These are phyloP conservation scores for Tamias sibiricus DNA, from an alignment of 2,113 vertebrate species.

Conservation along the genomic window DNA sequence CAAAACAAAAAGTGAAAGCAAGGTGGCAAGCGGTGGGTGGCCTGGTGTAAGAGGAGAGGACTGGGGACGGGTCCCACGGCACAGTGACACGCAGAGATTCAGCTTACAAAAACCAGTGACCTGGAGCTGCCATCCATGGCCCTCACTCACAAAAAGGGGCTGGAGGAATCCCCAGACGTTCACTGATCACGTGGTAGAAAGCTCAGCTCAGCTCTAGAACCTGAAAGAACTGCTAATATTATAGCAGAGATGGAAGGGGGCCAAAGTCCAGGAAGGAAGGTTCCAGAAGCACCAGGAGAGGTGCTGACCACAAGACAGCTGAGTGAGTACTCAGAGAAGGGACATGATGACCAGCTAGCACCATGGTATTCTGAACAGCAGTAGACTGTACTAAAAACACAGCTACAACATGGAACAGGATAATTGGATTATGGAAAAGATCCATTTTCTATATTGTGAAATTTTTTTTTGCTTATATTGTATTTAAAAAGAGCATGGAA, in stretches of 20 bases:
- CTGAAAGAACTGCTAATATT: background rate
- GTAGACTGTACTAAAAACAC: background rate
- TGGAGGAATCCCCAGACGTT: background rate
- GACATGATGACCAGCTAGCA: background rate
- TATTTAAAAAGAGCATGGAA: background rate
- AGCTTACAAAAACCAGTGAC: background rate
- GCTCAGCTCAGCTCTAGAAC: background rate
- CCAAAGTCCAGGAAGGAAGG: background rate
- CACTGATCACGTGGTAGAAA: background rate
- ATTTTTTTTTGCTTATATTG: slow-evolving; percentile 9
- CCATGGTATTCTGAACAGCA: background rate
- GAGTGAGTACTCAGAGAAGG: background rate
- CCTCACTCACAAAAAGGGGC: background rate
- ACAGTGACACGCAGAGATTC: fast-evolving
- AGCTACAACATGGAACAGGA: background rate
- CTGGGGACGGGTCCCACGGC: fast-evolving
- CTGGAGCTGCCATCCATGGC: background rate
- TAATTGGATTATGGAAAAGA: background rate
- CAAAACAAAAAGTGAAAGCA: slow-evolving; percentile 33
- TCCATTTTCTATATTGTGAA: background rate
- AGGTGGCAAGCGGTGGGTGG: background rate
- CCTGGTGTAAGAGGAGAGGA: background rate
- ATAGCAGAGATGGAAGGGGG: background rate
- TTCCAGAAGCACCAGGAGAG: background rate
- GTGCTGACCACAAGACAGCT: background rate